These are phyloP conservation scores for Sciurus vulgaris DNA, from an alignment of 2,797 vertebrate genomes.

Conservation along the genomic window DNA sequence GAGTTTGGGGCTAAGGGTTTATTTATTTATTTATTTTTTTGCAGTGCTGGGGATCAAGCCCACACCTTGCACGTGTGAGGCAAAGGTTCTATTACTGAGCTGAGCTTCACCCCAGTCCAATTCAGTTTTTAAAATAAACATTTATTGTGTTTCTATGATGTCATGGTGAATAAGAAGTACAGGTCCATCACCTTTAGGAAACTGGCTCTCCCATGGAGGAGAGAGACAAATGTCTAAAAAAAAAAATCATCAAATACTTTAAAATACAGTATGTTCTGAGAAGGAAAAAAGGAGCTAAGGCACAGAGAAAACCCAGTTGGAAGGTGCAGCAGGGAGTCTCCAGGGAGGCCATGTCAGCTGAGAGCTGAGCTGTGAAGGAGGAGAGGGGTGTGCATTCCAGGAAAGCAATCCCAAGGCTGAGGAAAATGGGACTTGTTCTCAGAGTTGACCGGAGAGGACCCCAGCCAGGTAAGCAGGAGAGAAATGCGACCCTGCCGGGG, in stretches of 20 bases:
- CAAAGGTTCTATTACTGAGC: no score
- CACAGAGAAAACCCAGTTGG: fast-evolving
- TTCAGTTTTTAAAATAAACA: not conserved
- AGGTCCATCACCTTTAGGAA: not conserved
- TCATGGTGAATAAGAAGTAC: not conserved
- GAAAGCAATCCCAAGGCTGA: not conserved
- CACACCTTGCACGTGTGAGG: no score
- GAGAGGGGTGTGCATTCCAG: not conserved
- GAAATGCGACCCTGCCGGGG: no score
- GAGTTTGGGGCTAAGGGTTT: not conserved
- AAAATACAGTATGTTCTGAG: not conserved
- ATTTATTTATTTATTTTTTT: no score
- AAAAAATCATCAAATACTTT: not conserved
- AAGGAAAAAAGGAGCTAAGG: not conserved
- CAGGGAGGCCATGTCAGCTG: not conserved
- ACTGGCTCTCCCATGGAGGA: fast-evolving
- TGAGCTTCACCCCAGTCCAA: not conserved
- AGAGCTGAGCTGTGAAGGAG: not conserved
- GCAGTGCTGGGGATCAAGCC: no score
- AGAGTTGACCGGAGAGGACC: not conserved
- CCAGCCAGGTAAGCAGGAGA: not conserved
- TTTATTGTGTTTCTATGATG: not conserved
- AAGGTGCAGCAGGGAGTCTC: fast-evolving
- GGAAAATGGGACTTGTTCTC: not conserved
- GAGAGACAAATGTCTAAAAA: not conserved